Conservation (phyloP, 2,888 invertebrate species). For the Andrena bucephala region DNA sequence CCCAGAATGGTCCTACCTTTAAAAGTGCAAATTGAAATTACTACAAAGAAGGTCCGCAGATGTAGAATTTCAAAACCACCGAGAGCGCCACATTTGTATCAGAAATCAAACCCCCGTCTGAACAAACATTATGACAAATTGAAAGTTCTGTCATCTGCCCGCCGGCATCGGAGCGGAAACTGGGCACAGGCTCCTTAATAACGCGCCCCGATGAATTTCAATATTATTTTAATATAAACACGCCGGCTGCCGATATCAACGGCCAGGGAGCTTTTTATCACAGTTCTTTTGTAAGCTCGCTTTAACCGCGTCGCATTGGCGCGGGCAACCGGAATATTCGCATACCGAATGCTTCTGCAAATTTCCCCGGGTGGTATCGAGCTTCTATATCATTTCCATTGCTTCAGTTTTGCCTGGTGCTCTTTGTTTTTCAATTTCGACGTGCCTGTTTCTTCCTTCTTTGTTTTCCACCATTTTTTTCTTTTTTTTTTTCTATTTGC, state of each 20-base stretch:
- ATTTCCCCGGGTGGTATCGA: slow-evolving; percentile 58
- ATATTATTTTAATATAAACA: slow-evolving; percentile 67
- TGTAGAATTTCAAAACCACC: too few relatives aligned
- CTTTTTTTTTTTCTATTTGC: background rate
- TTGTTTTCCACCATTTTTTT: background rate
- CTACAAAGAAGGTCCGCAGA: too few relatives aligned
- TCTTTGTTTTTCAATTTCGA: slow-evolving; percentile 43
- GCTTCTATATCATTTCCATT: slow-evolving; percentile 57
- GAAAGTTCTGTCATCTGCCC: background rate
- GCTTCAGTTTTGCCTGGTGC: slow-evolving; percentile 42
- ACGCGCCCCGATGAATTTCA: slow-evolving; percentile 48
- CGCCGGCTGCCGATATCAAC: slow-evolving; percentile 60
- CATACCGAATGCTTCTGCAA: slow-evolving; percentile 39
- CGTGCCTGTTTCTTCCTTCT: slow-evolving; percentile 4
- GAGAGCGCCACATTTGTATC: too few relatives aligned
- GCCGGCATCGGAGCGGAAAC: background rate
- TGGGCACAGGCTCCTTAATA: slow-evolving; percentile 42
- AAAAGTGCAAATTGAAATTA: too few relatives aligned
- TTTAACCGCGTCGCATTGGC: slow-evolving; percentile 35
- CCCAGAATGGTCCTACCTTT: too few relatives aligned
- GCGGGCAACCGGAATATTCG: slow-evolving; percentile 35
- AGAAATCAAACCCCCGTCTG: too few relatives aligned
- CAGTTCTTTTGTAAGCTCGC: slow-evolving; percentile 41
- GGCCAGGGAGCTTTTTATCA: slow-evolving; percentile 48
- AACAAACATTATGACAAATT: too few relatives aligned